Evolutionary conservation across 1,140 invertebrate genomes (phyloP).

Genomic region (Eriosoma lanigerum): DNA sequence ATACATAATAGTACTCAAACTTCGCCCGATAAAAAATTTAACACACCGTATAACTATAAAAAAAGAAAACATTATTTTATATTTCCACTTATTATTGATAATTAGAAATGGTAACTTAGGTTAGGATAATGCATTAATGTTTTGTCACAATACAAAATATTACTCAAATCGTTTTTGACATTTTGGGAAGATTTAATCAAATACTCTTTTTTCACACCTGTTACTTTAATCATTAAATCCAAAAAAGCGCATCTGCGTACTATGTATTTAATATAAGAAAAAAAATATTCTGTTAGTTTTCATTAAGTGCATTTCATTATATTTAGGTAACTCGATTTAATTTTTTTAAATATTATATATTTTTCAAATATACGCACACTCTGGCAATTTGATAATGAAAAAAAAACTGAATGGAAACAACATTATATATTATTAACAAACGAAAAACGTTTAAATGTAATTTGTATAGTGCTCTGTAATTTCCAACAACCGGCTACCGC

Average conservation of each 20-base stretch:
- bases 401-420: background rate
- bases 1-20: slow-evolving; percentile 46
- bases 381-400: no score
- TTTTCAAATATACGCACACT: no score
- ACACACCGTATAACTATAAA: background rate
- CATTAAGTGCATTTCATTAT: background rate
- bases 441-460: slow-evolving; percentile 15
- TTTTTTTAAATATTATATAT: no score
- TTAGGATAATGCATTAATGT: no score
- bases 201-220: background rate
- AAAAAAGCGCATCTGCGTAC: no score
- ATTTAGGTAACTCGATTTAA: no score
- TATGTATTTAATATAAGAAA: no score
- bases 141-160: background rate
- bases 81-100: no score
- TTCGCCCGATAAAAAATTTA: background rate
- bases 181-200: background rate
- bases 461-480: slow-evolving; percentile 5
- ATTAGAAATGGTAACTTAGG: no score
- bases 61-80: background rate
- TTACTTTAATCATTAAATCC: background rate
- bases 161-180: background rate
- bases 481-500: slow-evolving; percentile 19
- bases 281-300: background rate
- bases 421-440: background rate